Percentiles rank a stretch among this genome's conserved stretches.
Evolutionary conservation across 2,888 invertebrate genomes (phyloP).

Genomic region (Ellobium chinense): DNA sequence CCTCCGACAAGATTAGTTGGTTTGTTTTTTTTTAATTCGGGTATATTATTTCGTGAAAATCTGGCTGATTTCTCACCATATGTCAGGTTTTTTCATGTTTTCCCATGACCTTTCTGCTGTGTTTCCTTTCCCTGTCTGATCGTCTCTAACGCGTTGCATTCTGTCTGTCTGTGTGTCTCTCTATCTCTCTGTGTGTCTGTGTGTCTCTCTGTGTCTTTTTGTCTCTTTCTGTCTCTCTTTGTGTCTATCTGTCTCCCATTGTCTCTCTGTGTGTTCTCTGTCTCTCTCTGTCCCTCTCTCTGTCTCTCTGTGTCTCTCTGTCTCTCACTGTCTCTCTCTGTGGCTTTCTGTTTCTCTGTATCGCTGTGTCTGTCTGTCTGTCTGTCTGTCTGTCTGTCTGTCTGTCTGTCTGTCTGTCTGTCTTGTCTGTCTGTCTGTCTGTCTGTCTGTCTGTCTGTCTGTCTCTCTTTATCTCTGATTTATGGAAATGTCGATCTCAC

Average conservation of each 20-base stretch:
- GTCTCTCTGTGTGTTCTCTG: background rate
- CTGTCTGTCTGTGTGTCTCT: background rate
- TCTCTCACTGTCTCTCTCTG: background rate
- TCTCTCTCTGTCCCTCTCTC: background rate
- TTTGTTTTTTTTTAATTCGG: too few species aligned
- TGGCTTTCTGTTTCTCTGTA: background rate
- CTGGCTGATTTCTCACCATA: too few species aligned
- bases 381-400: constrained; percentile 33
- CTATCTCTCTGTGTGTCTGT: background rate
- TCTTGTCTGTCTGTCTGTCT: background rate
- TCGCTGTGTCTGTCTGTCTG: background rate
- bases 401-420: constrained; percentile 20
- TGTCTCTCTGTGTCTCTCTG: background rate
- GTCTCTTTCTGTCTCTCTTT: background rate
- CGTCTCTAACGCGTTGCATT: too few species aligned
- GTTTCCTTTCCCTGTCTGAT: too few species aligned
- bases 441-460: constrained; percentile 1
- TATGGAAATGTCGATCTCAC: too few species aligned
- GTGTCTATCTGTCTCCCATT: background rate
- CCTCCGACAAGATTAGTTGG: too few species aligned
- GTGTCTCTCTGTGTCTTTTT: too few species aligned
- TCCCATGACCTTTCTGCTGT: too few species aligned
- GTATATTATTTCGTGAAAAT: too few species aligned
- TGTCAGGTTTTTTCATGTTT: too few species aligned
- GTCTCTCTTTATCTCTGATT: background rate